Evolutionary conservation across 2,113 vertebrate species (phyloP).

Genomic region (Pachycephala philippinensis): DNA sequence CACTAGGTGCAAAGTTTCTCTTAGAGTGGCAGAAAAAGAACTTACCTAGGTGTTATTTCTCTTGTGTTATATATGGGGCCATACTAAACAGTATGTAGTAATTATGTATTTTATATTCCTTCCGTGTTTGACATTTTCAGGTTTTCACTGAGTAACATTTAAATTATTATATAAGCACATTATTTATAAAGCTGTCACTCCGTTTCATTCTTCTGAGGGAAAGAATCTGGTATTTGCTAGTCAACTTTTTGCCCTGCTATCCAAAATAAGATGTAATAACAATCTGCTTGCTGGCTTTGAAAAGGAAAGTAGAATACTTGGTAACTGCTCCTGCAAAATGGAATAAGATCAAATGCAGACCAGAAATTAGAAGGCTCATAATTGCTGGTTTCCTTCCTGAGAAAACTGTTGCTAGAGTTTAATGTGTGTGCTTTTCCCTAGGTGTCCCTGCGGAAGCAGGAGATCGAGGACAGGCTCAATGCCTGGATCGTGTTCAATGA

Average conservation of each 20-base stretch:
- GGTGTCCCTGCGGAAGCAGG: conserved; percentile 87
- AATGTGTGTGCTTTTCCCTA: conserved; percentile 31
- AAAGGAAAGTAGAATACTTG: not conserved
- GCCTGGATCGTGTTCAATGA: conserved; percentile 91
- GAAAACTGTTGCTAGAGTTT: not conserved
- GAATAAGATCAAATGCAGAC: not conserved
- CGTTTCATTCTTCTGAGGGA: not conserved
- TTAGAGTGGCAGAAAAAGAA: not conserved
- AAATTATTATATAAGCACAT: not conserved
- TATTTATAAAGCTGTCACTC: conserved; percentile 3
- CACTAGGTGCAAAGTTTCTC: not conserved
- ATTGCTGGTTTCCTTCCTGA: not conserved
- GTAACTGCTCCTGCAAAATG: not conserved
- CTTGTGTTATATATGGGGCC: not conserved
- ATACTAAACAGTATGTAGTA: not conserved
- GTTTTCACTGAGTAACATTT: not conserved
- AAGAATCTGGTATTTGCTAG: not conserved
- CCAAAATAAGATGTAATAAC: not conserved
- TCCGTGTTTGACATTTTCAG: not conserved
- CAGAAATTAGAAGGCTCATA: not conserved
- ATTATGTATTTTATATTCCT: not conserved
- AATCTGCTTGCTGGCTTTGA: not conserved
- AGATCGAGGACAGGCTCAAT: conserved; percentile 87
- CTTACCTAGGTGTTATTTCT: not conserved
- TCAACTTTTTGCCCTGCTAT: not conserved